phyloP scores from a whole-genome alignment of 2,888 invertebrate genomes.

The Falcaria lacertinaria region DNA sequence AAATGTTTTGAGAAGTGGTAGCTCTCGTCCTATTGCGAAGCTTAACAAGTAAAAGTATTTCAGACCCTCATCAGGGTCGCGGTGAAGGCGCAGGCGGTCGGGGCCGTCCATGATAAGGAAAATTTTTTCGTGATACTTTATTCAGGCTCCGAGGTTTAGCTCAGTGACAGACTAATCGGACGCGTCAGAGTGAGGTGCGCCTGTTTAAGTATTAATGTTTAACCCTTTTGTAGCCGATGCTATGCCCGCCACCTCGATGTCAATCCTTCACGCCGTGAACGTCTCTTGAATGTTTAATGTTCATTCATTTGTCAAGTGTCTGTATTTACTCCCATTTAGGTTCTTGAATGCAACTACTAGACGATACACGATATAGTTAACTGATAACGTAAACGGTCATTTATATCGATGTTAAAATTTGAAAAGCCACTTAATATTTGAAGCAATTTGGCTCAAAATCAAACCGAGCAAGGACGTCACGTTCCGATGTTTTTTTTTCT shows the following conservation, averaged over 20 bases:
- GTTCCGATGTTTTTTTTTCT: no score
- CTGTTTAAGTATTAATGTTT: conserved; percentile 71
- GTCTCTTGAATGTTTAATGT: conserved; percentile 67
- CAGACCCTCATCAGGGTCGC: conserved; percentile 68
- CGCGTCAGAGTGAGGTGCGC: conserved; percentile 67
- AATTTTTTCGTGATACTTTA: conserved; percentile 78
- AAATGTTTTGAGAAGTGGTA: background rate
- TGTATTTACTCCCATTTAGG: conserved; percentile 32
- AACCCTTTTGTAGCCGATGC: conserved; percentile 65
- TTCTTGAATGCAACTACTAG: conserved; percentile 4
- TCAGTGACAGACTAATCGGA: conserved; percentile 74
- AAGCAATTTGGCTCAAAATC: no score
- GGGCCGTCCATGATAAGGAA: conserved; percentile 61
- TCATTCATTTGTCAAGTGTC: conserved; percentile 68
- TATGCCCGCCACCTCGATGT: conserved; percentile 58
- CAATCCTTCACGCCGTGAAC: conserved; percentile 58
- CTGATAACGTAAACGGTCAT: background rate
- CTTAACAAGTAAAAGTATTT: conserved; percentile 30
- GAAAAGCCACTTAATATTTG: background rate
- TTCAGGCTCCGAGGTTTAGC: conserved; percentile 68
- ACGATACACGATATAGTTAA: background rate
- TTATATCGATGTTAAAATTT: background rate
- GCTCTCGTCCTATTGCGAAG: background rate
- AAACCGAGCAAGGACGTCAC: no score
- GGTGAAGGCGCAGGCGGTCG: conserved; percentile 39